These are phyloP conservation scores for Rhinoraja longicauda DNA, from an alignment of 2,797 vertebrate species.

Conservation along the genomic window DNA sequence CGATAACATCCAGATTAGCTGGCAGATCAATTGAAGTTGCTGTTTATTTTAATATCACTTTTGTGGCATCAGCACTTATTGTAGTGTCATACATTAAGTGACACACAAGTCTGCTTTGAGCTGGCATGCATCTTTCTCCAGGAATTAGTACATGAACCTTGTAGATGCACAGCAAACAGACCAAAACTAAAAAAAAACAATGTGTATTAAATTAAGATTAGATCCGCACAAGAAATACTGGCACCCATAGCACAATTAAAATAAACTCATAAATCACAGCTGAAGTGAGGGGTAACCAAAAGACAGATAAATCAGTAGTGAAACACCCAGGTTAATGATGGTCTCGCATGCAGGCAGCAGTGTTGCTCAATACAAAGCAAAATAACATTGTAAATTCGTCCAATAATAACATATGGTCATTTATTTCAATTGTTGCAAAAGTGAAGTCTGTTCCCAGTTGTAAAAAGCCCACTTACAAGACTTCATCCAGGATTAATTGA, in stretches of 20 bases:
- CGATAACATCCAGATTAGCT: background rate
- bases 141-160: background rate
- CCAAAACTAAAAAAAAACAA: background rate
- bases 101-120: background rate
- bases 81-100: background rate
- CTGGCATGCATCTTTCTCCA: background rate
- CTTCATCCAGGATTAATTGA: background rate
- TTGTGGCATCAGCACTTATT: background rate
- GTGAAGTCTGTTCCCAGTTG: background rate
- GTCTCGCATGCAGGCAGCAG: background rate
- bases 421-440: constrained; percentile 17
- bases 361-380: background rate
- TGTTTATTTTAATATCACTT: background rate
- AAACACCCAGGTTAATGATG: background rate
- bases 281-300: background rate
- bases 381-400: background rate
- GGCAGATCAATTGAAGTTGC: constrained; percentile 11
- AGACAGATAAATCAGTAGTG: background rate
- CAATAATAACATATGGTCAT: background rate
- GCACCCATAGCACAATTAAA: constrained; percentile 9
- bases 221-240: background rate
- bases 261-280: background rate
- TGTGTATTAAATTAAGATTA: background rate
- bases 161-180: background rate
- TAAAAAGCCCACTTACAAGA: background rate